These are phyloP conservation scores for Kobus ellipsiprymnus DNA, from an alignment of 2,113 vertebrate species.

Conservation along the genomic window DNA sequence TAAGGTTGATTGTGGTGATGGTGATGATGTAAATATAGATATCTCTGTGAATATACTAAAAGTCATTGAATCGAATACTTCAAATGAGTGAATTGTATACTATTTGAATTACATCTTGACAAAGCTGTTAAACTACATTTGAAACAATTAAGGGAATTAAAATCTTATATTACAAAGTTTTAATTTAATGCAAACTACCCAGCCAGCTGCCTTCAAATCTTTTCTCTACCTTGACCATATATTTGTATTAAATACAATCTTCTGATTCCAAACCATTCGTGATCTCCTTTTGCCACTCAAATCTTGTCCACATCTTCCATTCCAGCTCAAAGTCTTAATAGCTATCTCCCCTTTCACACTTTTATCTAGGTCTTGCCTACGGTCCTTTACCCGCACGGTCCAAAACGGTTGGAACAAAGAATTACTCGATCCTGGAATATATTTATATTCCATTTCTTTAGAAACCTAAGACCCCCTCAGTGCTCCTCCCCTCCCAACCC, in stretches of 20 bases:
- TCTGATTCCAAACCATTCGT: not conserved
- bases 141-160: not conserved
- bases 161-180: not conserved
- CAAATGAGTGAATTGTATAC: not conserved
- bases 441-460: not conserved
- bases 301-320: not conserved
- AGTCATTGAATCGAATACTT: not conserved
- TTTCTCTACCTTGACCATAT: not conserved
- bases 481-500: not conserved
- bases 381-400: not conserved
- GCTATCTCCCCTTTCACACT: not conserved
- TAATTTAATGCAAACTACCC: not conserved
- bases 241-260: not conserved
- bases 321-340: not conserved
- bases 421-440: not conserved
- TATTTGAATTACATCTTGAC: not conserved
- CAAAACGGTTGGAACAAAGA: not conserved
- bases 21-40: not conserved
- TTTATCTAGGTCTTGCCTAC: not conserved
- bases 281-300: not conserved
- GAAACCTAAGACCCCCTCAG: not conserved
- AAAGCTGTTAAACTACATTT: not conserved
- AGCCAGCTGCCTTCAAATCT: not conserved
- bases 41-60: not conserved
- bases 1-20: not conserved